phyloP scores from a whole-genome alignment of 2,888 invertebrate genomes.

The Melieria picta region DNA sequence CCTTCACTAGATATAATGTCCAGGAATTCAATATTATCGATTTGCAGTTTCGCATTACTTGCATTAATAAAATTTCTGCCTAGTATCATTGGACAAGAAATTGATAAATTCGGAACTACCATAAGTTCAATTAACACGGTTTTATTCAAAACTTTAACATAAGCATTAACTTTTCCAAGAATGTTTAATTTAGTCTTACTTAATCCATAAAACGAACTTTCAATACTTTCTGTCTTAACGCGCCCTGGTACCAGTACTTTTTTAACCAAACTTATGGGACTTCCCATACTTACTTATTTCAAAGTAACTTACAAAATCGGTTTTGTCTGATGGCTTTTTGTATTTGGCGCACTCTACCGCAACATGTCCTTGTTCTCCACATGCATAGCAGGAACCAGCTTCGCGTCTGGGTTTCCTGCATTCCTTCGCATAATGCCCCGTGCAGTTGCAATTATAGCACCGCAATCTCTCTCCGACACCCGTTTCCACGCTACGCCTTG shows the following conservation, averaged over 20 bases:
- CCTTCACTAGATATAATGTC: too few relatives aligned
- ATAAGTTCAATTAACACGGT: constrained; percentile 10
- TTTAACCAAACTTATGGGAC: too few relatives aligned
- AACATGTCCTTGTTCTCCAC: too few relatives aligned
- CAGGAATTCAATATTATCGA: too few relatives aligned
- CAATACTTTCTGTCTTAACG: too few relatives aligned
- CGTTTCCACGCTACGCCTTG: neutral
- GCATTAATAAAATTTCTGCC: constrained; percentile 18
- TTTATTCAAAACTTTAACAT: constrained; percentile 10
- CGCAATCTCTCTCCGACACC: neutral
- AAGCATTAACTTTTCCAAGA: neutral
- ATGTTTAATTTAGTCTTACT: neutral
- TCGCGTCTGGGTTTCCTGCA: constrained; percentile 6
- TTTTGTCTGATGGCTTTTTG: too few relatives aligned
- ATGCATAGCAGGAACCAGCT: neutral
- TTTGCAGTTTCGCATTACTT: constrained; percentile 1
- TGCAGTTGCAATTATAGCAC: constrained; percentile 7
- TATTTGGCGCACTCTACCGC: too few relatives aligned
- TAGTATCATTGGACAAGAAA: constrained; percentile 10
- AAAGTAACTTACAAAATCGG: too few relatives aligned
- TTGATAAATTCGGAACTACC: constrained; percentile 8
- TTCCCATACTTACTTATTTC: too few relatives aligned
- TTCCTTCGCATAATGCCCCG: constrained; percentile 3
- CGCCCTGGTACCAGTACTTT: too few relatives aligned
- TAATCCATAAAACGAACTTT: too few relatives aligned